Evolutionary conservation across 2,797 vertebrate species (phyloP).

Genomic region (Cryptoprocta ferox): DNA sequence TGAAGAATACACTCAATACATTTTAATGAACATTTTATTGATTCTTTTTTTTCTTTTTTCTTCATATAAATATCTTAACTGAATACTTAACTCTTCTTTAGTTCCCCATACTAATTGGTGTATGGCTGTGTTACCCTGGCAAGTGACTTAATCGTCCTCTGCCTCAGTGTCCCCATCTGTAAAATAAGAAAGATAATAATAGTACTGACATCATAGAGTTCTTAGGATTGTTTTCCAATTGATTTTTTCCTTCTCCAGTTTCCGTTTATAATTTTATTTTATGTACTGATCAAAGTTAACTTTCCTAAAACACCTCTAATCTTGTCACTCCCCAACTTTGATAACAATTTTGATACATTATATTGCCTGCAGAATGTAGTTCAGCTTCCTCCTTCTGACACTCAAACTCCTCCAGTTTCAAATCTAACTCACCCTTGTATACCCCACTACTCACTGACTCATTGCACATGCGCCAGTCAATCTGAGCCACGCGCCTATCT

Average conservation of each 20-base stretch:
- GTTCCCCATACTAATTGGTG: not conserved
- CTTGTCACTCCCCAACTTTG: not conserved
- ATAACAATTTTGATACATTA: not conserved
- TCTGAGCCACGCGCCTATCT: not conserved
- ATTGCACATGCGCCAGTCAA: not conserved
- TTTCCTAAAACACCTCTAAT: not conserved
- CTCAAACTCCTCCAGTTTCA: not conserved
- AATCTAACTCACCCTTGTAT: not conserved
- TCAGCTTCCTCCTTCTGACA: not conserved
- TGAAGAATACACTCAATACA: not conserved
- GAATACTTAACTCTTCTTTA: not conserved
- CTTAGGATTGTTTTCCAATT: not conserved
- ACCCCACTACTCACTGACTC: not conserved
- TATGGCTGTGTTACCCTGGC: not conserved
- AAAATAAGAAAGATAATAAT: not conserved
- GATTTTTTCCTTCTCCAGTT: not conserved
- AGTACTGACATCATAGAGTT: not conserved
- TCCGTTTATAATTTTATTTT: not conserved
- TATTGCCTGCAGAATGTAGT: not conserved
- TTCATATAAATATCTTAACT: not conserved
- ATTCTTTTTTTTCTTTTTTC: not conserved
- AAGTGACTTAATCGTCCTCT: not conserved
- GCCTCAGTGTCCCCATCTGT: conserved; percentile 1
- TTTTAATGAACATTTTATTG: conserved; percentile 8
- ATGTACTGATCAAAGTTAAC: not conserved